These are phyloP conservation scores for Poecilia gillii DNA, from an alignment of 2,797 vertebrate genomes.

Conservation along the genomic window DNA sequence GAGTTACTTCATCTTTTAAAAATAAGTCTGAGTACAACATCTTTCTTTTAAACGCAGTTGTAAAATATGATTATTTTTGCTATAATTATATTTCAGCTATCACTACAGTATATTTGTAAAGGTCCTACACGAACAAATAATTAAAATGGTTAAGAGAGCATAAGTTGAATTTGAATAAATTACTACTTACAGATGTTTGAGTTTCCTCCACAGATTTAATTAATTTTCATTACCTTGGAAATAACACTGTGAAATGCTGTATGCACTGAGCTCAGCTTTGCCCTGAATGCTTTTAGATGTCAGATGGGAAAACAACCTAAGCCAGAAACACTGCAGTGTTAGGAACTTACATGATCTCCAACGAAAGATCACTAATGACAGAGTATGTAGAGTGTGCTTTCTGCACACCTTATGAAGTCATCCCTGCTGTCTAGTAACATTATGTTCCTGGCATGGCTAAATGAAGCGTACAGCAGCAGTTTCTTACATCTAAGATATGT, in stretches of 20 bases:
- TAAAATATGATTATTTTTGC: not conserved
- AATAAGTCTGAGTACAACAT: not conserved
- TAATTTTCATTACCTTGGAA: not conserved
- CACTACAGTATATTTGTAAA: not conserved
- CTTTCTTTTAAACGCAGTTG: not conserved
- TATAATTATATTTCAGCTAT: not conserved
- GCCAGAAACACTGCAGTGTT: not conserved
- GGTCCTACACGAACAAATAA: not conserved
- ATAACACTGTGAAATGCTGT: not conserved
- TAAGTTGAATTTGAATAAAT: not conserved
- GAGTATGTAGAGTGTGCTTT: not conserved
- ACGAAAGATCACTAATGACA: not conserved
- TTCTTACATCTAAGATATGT: not conserved
- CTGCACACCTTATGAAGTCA: not conserved
- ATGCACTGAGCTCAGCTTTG: not conserved
- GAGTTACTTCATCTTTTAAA: not conserved
- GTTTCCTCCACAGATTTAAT: slow-evolving; percentile 1
- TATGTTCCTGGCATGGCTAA: not conserved
- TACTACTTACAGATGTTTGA: not conserved
- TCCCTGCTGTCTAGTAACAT: not conserved
- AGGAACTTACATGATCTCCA: not conserved
- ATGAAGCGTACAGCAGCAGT: not conserved
- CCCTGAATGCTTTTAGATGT: not conserved
- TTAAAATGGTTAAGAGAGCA: not conserved
- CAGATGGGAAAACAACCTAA: not conserved